Evolutionary conservation across 92 coral and sea anemone genomes (phyloP).

Genomic region (Zoanthus solanderi): DNA sequence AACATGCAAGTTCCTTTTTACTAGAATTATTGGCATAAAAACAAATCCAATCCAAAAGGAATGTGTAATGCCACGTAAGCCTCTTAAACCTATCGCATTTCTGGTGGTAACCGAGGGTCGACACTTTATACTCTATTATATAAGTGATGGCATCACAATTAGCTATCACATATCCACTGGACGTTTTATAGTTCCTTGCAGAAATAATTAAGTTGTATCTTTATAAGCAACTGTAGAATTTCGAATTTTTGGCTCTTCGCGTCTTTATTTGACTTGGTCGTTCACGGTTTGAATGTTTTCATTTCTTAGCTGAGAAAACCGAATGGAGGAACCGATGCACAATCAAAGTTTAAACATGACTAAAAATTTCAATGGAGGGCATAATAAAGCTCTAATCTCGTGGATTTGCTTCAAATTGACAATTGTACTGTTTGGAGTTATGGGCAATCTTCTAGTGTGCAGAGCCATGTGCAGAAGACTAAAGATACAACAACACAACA

Average conservation of each 20-base stretch:
- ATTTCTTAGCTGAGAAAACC: background rate
- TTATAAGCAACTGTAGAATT: background rate
- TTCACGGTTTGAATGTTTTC: background rate
- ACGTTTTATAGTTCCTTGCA: background rate
- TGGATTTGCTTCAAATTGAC: constrained; percentile 24
- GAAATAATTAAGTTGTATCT: background rate
- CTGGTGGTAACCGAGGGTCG: background rate
- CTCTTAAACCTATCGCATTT: background rate
- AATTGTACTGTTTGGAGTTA: constrained; percentile 22
- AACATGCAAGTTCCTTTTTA: background rate
- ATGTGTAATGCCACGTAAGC: background rate
- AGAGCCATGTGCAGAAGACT: constrained; percentile 22
- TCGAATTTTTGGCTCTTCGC: background rate
- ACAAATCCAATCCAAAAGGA: background rate
- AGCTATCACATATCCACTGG: background rate
- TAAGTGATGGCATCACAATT: background rate
- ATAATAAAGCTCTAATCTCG: background rate
- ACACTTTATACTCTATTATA: background rate
- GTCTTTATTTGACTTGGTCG: background rate
- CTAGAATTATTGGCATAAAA: background rate
- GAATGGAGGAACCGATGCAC: background rate
- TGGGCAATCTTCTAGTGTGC: constrained; percentile 29
- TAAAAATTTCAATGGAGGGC: background rate
- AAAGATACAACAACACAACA: background rate
- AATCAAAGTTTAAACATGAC: constrained; percentile 1